Base-by-base conservation (phyloP, 2,888 invertebrate species). In the Parthenolecanium corni region DNA sequence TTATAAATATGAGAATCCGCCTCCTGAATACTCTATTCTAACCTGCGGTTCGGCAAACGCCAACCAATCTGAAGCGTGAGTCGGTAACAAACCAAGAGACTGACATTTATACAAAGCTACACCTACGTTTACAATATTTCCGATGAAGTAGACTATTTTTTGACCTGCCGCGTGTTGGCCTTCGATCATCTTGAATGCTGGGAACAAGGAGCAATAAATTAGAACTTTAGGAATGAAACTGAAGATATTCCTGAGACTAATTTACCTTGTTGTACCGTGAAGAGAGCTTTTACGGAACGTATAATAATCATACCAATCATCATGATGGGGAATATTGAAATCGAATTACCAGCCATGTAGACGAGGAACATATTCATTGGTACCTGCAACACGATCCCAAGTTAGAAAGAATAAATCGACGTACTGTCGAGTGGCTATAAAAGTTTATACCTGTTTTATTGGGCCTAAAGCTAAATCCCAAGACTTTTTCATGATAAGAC, bases 231-330 rank as follows among this genome's bases (percentile, higher is more conserved):
- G 2, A 2, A 53, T 58, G 18, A 9, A 20, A 58, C 23, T n/a
- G n/a, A n/a, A n/a, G 12, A 25, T 52, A 24, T 11, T 36, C 14
- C 14, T 46, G 23, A 9, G 40, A 31, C 49, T 11, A 11, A 70
- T 70, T 69, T 69, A 73, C 72, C 71, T 31, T 74, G 75, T 68
- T 76, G 78, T 66, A 93, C 87, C 0, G 91, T 79, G 73, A 97
- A 90, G 64, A 98, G 79, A 2, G 97, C 95, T 76, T 97, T 96
- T 24, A 97, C 83, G 2, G 97, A 97, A 66, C 96, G 79, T 70
- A 97, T 87, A 70, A 97, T 86, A 76, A 98, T 81, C 98, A 99
- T 98, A 47, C 95, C 96, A 9, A 99, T 95, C 98, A 99, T 99
- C 98, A 99, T 98, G 52, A 99, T 98, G 0, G 98, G 98, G 71